A percentile compares a stretch with the other conserved stretches of the same genome.
These are phyloP conservation scores for Drosophila tripunctata DNA, from an alignment of 2,888 invertebrate species.

Conservation along the genomic window DNA sequence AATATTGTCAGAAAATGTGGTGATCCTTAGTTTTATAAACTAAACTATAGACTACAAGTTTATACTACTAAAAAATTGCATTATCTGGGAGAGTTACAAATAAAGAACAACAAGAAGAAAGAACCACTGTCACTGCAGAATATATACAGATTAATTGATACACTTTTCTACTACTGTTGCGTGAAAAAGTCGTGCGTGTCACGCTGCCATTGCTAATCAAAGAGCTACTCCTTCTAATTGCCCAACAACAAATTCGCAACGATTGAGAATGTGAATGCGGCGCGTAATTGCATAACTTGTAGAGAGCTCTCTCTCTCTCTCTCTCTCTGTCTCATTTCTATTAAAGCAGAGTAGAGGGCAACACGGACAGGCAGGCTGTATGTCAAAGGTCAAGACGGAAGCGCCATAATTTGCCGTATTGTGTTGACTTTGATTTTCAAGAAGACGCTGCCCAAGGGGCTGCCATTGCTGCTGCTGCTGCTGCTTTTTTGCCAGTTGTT, in stretches of 20 bases:
- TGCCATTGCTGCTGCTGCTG: neutral
- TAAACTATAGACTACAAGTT: too few relatives aligned
- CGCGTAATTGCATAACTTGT: slow-evolving; percentile 73
- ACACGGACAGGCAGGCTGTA: neutral
- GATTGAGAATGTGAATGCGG: slow-evolving; percentile 57
- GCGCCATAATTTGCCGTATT: slow-evolving; percentile 74
- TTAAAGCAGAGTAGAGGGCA: slow-evolving; percentile 4
- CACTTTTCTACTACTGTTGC: too few relatives aligned
- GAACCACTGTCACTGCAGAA: too few relatives aligned
- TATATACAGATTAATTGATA: too few relatives aligned
- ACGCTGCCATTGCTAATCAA: neutral
- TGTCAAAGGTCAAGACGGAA: slow-evolving; percentile 70
- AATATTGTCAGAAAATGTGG: too few relatives aligned
- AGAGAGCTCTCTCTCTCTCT: too few relatives aligned
- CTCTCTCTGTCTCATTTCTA: too few relatives aligned
- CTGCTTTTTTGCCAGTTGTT: too few relatives aligned
- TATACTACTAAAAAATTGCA: too few relatives aligned
- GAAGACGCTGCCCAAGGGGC: slow-evolving; percentile 31
- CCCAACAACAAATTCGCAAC: slow-evolving; percentile 43
- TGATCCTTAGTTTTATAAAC: too few relatives aligned
- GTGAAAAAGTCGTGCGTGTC: neutral
- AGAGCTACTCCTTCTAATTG: slow-evolving; percentile 40
- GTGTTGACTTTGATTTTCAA: slow-evolving; percentile 41
- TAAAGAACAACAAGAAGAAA: too few relatives aligned
- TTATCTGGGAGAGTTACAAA: too few relatives aligned